Evolutionary conservation across 2,797 vertebrate species (phyloP).

Genomic region (Lacerta viridis): DNA sequence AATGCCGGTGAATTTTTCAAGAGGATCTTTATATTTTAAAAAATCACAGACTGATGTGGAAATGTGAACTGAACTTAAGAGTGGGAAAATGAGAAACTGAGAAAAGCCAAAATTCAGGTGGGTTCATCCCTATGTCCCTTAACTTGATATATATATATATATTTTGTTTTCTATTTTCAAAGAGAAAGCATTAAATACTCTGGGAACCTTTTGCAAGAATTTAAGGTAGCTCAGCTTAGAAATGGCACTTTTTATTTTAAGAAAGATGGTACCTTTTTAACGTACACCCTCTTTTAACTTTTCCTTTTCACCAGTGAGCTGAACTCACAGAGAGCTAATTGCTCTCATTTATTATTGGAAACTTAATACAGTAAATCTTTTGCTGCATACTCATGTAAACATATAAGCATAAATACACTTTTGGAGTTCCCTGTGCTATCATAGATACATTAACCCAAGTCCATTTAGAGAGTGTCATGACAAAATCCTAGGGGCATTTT

Average conservation of each 20-base stretch:
- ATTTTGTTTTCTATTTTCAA: background rate
- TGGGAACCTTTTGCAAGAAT: background rate
- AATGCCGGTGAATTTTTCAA: too few species aligned
- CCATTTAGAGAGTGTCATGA: constrained; percentile 41
- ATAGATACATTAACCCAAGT: constrained; percentile 35
- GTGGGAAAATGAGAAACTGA: too few species aligned
- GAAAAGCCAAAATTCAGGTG: too few species aligned
- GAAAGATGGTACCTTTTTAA: background rate
- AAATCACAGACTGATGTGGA: too few species aligned
- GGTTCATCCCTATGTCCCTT: too few species aligned
- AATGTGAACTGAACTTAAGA: too few species aligned
- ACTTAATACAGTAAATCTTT: constrained; percentile 50
- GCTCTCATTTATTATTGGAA: constrained; percentile 49
- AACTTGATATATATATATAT: too few species aligned
- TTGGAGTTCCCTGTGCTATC: constrained; percentile 41
- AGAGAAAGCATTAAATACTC: background rate
- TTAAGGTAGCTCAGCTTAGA: background rate
- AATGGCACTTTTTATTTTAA: background rate
- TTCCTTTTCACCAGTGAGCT: background rate
- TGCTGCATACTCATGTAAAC: constrained; percentile 35
- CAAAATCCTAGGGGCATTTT: constrained; percentile 45
- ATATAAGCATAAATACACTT: constrained; percentile 46
- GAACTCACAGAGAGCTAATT: constrained; percentile 47
- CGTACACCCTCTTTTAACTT: background rate
- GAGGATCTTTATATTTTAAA: too few species aligned